A percentile compares a stretch with the other conserved stretches of the same genome.
These are phyloP conservation scores for Therioaphis trifolii DNA, from an alignment of 2,888 invertebrate genomes.

Conservation along the genomic window DNA sequence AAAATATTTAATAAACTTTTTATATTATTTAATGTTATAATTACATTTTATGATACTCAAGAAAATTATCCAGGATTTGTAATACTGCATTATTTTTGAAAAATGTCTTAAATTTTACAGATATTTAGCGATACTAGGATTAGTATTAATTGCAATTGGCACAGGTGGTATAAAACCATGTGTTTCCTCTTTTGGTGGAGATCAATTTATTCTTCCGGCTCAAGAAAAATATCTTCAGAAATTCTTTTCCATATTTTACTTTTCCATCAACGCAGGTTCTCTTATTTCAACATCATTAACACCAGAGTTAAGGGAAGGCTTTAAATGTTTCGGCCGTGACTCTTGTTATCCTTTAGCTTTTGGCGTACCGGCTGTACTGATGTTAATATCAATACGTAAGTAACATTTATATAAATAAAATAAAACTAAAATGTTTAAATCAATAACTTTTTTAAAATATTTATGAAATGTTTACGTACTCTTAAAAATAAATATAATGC, in stretches of 20 bases:
- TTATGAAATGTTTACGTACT: no score
- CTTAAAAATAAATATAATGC: no score
- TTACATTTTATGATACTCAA: no score
- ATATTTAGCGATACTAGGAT: slow-evolving; percentile 71
- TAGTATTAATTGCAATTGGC: slow-evolving; percentile 79
- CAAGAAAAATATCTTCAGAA: slow-evolving; percentile 76
- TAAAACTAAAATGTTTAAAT: no score
- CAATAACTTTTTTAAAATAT: no score
- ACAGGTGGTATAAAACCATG: slow-evolving; percentile 88
- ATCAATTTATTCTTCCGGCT: slow-evolving; percentile 77
- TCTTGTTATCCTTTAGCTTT: slow-evolving; percentile 81
- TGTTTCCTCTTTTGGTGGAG: slow-evolving; percentile 84
- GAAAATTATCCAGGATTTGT: no score
- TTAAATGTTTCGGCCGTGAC: slow-evolving; percentile 76
- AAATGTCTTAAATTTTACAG: not conserved
- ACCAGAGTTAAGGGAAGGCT: slow-evolving; percentile 76
- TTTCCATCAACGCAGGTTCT: slow-evolving; percentile 76
- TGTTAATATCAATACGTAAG: slow-evolving; percentile 74
- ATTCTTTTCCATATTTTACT: slow-evolving; percentile 84
- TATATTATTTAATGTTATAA: no score
- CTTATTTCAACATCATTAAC: slow-evolving; percentile 80
- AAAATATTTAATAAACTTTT: no score
- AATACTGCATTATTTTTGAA: no score
- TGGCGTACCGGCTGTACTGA: slow-evolving; percentile 78
- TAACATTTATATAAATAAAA: slow-evolving; percentile 37